Conservation (phyloP, 1,140 invertebrate genomes). For the Fragariocoptes setiger region DNA sequence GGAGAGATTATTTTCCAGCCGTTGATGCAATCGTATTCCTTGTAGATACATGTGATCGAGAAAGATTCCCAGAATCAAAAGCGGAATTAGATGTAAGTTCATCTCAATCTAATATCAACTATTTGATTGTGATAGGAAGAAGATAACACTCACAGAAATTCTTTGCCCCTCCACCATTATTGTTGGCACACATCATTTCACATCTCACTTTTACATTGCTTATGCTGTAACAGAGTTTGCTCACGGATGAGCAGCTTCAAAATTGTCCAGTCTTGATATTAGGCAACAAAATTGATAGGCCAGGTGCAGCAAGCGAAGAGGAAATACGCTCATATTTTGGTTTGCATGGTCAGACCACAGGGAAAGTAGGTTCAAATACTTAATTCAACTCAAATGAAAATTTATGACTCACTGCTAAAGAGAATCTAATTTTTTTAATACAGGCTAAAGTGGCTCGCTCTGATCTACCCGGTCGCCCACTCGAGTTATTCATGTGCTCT, state of each 20-base stretch:
- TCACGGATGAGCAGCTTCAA: slow-evolving; percentile 81
- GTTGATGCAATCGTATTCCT: slow-evolving; percentile 98
- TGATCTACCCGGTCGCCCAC: slow-evolving; percentile 30
- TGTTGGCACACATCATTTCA: no score
- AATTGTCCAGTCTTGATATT: slow-evolving; percentile 85
- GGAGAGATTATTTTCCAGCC: slow-evolving; percentile 98
- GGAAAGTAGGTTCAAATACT: no score
- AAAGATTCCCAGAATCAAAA: slow-evolving; percentile 64
- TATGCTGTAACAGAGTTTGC: no score
- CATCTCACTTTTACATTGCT: no score
- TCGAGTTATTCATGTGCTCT: slow-evolving; percentile 98
- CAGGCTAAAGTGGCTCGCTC: slow-evolving; percentile 19
- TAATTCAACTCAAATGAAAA: no score
- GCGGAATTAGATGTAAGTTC: slow-evolving; percentile 24
- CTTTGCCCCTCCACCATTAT: no score
- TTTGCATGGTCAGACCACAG: slow-evolving; percentile 75
- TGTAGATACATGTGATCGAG: slow-evolving; percentile 68
- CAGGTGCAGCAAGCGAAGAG: slow-evolving; percentile 80
- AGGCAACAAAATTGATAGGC: slow-evolving; percentile 96
- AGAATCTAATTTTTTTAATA: no score
- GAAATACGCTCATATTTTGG: slow-evolving; percentile 72
- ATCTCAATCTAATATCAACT: no score
- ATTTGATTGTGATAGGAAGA: no score
- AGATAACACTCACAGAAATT: no score
- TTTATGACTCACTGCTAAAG: no score